A percentile compares a stretch with the other conserved stretches of the same genome.
These are phyloP conservation scores for Cassiopea xamachana DNA, from an alignment of 30 jellyfish, hydroid and myxozoan species.

Conservation along the genomic window DNA sequence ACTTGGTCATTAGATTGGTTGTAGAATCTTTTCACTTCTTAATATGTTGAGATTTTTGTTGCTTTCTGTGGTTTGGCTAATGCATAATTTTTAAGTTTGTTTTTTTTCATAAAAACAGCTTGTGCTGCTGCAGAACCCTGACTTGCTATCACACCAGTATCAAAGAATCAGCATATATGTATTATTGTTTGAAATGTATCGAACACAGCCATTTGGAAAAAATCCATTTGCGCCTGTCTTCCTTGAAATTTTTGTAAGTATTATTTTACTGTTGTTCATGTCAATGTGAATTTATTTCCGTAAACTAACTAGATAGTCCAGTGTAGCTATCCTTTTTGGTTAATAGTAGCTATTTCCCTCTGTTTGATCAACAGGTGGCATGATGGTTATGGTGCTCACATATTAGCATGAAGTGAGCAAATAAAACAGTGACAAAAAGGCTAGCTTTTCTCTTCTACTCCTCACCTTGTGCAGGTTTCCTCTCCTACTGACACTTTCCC, in stretches of 20 bases:
- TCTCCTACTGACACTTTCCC: no score
- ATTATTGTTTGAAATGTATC: conserved; percentile 90
- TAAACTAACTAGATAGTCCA: no score
- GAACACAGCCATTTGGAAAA: conserved; percentile 85
- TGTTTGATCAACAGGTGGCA: no score
- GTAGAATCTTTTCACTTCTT: no score
- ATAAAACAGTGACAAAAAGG: no score
- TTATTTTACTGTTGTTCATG: neutral
- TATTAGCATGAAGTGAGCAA: no score
- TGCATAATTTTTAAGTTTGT: neutral
- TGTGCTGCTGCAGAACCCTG: conserved; percentile 88
- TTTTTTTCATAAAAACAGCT: conserved; percentile 48
- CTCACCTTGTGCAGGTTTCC: no score
- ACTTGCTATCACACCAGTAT: conserved; percentile 82
- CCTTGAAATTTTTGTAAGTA: conserved; percentile 73
- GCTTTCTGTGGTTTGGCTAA: neutral
- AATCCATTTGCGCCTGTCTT: conserved; percentile 95
- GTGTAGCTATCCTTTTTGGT: no score
- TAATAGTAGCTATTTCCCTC: no score
- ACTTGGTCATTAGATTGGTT: no score
- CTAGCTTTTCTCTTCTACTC: no score
- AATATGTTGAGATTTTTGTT: neutral
- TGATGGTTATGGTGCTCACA: no score
- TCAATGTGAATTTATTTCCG: neutral
- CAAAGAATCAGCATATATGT: conserved; percentile 84